Evolutionary conservation across 2,113 vertebrate genomes (phyloP).

Genomic region (Megaceryle torquata): DNA sequence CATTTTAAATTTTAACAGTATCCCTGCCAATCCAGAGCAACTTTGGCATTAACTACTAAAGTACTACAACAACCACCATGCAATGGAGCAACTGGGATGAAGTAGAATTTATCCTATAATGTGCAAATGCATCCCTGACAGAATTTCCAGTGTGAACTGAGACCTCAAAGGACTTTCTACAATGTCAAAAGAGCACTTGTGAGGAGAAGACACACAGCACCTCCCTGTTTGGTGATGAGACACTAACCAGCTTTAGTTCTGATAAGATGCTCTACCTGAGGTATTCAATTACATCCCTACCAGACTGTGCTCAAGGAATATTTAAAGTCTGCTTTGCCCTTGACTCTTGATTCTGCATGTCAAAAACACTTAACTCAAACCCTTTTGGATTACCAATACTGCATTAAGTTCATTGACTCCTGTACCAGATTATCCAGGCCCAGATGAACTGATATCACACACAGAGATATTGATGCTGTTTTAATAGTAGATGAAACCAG

Average conservation of each 20-base stretch:
- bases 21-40: neutral
- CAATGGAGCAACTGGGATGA: neutral
- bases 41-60: neutral
- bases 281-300: conserved; percentile 75
- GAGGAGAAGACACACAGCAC: conserved; percentile 30
- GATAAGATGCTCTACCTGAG: conserved; percentile 71
- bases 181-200: conserved; percentile 69
- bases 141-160: conserved; percentile 4
- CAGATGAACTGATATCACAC: conserved; percentile 45
- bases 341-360: conserved; percentile 77
- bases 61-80: neutral
- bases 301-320: conserved; percentile 62
- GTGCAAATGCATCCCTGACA: neutral
- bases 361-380: conserved; percentile 78
- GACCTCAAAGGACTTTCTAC: conserved; percentile 54
- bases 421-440: conserved; percentile 40
- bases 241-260: conserved; percentile 69
- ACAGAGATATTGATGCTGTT: conserved; percentile 46
- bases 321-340: conserved; percentile 77
- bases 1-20: neutral
- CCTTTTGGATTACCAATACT: conserved; percentile 70
- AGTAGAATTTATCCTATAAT: neutral
- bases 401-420: conserved; percentile 66
- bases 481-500: conserved; percentile 45
- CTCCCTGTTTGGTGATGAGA: conserved; percentile 53